Conservation (phyloP, 2,888 invertebrate genomes). For the Heliconius hortense region DNA sequence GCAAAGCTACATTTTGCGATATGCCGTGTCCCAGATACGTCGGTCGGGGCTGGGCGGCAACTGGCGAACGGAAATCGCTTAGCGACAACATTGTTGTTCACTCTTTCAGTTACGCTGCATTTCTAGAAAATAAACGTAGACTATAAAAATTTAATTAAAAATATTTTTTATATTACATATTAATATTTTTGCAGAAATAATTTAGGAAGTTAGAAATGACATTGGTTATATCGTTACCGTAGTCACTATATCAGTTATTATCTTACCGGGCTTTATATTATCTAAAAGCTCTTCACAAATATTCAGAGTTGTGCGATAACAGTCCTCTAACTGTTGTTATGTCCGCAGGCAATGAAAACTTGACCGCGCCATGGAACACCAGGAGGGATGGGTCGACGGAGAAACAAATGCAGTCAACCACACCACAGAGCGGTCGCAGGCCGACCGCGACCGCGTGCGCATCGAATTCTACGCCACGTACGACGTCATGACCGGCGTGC, state of each 20-base stretch:
- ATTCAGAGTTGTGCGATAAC: slow-evolving; percentile 16
- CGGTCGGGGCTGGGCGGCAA: slow-evolving; percentile 59
- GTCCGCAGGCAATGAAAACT: slow-evolving; percentile 75
- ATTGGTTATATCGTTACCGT: slow-evolving; percentile 8
- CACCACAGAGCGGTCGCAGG: slow-evolving; percentile 66
- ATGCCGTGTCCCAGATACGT: slow-evolving; percentile 73
- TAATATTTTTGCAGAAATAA: not conserved
- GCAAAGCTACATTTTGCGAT: slow-evolving; percentile 47
- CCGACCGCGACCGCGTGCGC: slow-evolving; percentile 86
- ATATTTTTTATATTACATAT: not conserved
- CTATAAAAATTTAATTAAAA: slow-evolving; percentile 31
- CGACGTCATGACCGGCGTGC: slow-evolving; percentile 96
- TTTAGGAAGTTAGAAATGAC: not conserved
- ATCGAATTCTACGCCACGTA: slow-evolving; percentile 94
- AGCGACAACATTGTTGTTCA: slow-evolving; percentile 77
- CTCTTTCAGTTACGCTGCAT: slow-evolving; percentile 51
- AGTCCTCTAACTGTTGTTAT: slow-evolving; percentile 19
- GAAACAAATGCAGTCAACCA: slow-evolving; percentile 64
- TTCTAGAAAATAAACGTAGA: slow-evolving; percentile 43
- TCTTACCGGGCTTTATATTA: slow-evolving; percentile 42
- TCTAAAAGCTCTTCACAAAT: slow-evolving; percentile 41
- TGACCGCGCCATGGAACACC: slow-evolving; percentile 75
- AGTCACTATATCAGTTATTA: slow-evolving; percentile 41
- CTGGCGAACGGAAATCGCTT: slow-evolving; percentile 75
- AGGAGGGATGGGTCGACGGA: slow-evolving; percentile 71